Percentiles rank a stretch among this genome's conserved stretches.
Conservation (phyloP, 2,113 vertebrate genomes). For the Leptobrachium leishanense region DNA sequence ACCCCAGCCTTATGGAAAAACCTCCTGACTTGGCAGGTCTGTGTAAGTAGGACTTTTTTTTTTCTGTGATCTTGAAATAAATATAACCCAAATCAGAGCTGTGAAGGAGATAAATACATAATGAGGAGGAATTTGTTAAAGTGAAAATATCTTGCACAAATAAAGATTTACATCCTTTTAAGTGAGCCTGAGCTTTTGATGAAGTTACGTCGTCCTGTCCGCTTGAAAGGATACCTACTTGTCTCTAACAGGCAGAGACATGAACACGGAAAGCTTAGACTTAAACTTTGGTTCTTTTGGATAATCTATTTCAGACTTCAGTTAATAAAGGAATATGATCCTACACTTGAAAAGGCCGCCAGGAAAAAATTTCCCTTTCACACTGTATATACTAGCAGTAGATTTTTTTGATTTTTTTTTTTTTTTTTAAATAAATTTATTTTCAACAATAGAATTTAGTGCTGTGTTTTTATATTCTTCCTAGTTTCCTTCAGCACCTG, state of each 20-base stretch:
- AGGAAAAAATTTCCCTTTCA: slow-evolving; percentile 9
- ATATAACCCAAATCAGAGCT: too few relatives aligned
- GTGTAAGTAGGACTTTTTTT: too few relatives aligned
- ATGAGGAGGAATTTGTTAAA: neutral
- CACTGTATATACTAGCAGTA: neutral
- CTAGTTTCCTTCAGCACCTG: neutral
- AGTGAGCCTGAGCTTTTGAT: neutral
- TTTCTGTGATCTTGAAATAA: too few relatives aligned
- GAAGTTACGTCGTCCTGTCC: neutral
- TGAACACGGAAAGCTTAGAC: neutral
- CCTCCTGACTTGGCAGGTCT: too few relatives aligned
- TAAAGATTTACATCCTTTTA: neutral
- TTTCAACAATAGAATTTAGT: slow-evolving; percentile 1
- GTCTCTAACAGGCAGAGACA: neutral
- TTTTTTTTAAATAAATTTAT: neutral
- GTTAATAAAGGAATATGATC: neutral
- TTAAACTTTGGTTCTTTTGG: neutral
- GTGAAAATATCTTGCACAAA: too few relatives aligned
- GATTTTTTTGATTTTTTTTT: neutral
- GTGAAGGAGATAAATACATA: neutral
- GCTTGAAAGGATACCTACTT: neutral
- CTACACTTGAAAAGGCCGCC: neutral
- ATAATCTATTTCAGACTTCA: neutral
- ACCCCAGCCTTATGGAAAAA: too few relatives aligned
- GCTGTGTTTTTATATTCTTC: neutral